These are phyloP conservation scores for Phasia obesa DNA, from an alignment of 2,888 invertebrate species.

Conservation along the genomic window DNA sequence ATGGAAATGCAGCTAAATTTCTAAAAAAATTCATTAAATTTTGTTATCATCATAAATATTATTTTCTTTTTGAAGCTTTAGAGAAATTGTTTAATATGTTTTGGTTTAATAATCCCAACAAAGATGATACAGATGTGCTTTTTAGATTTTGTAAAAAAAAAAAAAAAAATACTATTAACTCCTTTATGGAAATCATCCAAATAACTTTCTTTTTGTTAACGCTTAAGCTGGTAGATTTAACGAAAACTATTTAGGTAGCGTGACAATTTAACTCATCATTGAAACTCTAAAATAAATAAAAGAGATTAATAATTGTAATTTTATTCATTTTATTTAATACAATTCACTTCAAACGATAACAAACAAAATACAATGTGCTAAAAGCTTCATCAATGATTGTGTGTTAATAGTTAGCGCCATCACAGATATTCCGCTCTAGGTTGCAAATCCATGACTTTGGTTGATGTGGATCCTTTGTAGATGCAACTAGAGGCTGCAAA, in stretches of 20 bases:
- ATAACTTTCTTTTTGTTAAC: background rate
- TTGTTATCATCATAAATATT: background rate
- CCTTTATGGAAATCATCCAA: too few relatives aligned
- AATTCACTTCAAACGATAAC: too few relatives aligned
- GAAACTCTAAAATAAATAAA: too few relatives aligned
- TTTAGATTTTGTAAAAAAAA: background rate
- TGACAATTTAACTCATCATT: too few relatives aligned
- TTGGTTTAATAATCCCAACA: background rate
- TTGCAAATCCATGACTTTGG: background rate
- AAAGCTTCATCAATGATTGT: background rate
- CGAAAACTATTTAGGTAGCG: too few relatives aligned
- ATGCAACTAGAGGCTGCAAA: background rate
- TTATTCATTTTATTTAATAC: too few relatives aligned
- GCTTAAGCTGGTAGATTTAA: too few relatives aligned
- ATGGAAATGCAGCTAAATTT: background rate
- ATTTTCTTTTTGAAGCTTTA: background rate
- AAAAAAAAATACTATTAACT: too few relatives aligned
- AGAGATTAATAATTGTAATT: too few relatives aligned
- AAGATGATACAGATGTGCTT: background rate
- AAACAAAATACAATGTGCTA: too few relatives aligned
- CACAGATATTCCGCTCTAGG: background rate
- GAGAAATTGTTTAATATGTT: background rate
- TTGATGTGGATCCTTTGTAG: background rate
- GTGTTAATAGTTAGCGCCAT: conserved; percentile 34
- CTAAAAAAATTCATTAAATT: background rate